Percentiles rank a stretch among this genome's conserved stretches.
Evolutionary conservation across 1,140 invertebrate species (phyloP).

Genomic region (Aporrectodea caliginosa): DNA sequence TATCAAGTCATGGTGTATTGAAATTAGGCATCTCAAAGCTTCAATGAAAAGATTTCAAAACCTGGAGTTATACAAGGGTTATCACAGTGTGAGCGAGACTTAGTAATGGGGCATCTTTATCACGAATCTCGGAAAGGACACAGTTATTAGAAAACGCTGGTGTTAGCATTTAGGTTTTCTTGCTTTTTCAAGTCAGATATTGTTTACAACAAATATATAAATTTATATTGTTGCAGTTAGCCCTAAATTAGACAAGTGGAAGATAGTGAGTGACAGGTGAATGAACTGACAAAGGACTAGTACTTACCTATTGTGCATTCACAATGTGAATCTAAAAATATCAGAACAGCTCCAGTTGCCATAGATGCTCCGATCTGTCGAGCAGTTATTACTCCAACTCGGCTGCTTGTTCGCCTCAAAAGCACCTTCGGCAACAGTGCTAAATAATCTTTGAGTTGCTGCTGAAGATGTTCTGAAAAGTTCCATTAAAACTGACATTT

Average conservation of each 20-base stretch:
- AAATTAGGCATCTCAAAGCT: too few species aligned
- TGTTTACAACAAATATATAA: not conserved
- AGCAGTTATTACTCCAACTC: conserved; percentile 57
- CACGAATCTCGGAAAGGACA: not conserved
- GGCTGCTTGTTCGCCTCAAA: conserved; percentile 4
- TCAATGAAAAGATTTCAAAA: too few species aligned
- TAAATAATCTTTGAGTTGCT: not conserved
- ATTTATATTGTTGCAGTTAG: not conserved
- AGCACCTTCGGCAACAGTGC: not conserved
- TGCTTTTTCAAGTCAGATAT: not conserved
- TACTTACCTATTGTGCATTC: not conserved
- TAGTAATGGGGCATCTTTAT: too few species aligned
- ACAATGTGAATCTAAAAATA: conserved; percentile 77
- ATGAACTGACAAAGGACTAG: not conserved
- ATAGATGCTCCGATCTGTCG: conserved; percentile 72
- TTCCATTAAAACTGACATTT: too few species aligned
- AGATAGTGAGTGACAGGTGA: not conserved
- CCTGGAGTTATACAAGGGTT: too few species aligned
- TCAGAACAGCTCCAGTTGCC: conserved; percentile 71
- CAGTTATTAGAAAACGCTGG: not conserved
- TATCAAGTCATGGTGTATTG: too few species aligned
- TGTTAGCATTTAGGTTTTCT: not conserved
- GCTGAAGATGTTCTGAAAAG: conserved; percentile 33
- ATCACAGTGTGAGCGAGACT: too few species aligned
- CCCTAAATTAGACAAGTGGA: not conserved